phyloP scores from a whole-genome alignment of 2,888 invertebrate species.

The Dynastes hyllus region DNA sequence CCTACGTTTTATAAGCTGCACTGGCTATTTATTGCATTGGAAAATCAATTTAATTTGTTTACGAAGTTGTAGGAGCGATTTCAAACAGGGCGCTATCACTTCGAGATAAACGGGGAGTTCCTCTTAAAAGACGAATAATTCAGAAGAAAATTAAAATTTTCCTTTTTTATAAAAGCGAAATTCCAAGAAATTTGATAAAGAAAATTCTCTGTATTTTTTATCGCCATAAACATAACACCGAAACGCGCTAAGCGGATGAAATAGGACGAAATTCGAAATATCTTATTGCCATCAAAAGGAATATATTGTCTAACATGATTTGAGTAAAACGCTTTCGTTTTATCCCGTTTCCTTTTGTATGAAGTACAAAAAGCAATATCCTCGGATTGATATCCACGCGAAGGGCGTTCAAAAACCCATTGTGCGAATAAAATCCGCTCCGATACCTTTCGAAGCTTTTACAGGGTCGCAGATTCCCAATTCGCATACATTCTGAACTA shows the following conservation, averaged over 20 bases:
- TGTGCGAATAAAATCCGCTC: slow-evolving; percentile 10
- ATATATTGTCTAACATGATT: slow-evolving; percentile 6
- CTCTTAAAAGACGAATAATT: no score
- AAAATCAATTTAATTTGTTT: slow-evolving; percentile 20
- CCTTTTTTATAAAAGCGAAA: no score
- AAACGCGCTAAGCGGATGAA: neutral
- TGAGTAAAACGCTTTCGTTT: slow-evolving; percentile 7
- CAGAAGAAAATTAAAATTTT: no score
- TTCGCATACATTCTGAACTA: neutral
- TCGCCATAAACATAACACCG: neutral
- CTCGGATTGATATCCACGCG: slow-evolving; percentile 4
- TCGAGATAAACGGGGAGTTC: no score
- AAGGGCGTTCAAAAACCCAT: slow-evolving; percentile 25
- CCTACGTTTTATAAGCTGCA: neutral
- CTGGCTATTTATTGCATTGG: neutral
- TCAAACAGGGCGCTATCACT: no score
- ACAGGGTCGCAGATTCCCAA: slow-evolving; percentile 12
- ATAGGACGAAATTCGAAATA: neutral
- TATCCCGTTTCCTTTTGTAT: slow-evolving; percentile 12
- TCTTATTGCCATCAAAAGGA: slow-evolving; percentile 18
- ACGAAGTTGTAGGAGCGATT: neutral
- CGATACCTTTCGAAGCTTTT: slow-evolving; percentile 15
- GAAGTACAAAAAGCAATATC: slow-evolving; percentile 17
- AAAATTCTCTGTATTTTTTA: no score
- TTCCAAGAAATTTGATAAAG: no score